These are phyloP conservation scores for Tetragnatha versicolor DNA, from an alignment of 1,140 invertebrate species.

Conservation along the genomic window DNA sequence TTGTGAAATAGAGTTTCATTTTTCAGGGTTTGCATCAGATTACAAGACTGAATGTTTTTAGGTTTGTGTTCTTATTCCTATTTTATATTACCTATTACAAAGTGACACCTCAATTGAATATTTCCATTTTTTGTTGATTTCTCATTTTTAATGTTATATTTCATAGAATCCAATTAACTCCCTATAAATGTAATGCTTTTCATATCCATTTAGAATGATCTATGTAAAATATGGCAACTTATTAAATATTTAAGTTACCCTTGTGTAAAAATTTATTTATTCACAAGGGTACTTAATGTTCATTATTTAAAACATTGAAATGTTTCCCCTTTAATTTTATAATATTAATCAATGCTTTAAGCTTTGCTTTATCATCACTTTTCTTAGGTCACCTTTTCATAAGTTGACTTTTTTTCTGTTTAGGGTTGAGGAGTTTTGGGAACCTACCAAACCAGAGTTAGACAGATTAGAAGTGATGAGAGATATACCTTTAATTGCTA, in stretches of 20 bases:
- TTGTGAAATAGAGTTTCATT: background rate
- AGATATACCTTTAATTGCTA: constrained; percentile 78
- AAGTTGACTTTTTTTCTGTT: constrained; percentile 58
- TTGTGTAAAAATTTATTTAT: background rate
- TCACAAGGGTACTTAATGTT: background rate
- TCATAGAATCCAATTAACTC: background rate
- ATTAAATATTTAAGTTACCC: background rate
- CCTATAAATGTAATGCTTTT: background rate
- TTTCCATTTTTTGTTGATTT: background rate
- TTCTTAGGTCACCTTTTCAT: background rate
- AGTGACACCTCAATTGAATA: background rate
- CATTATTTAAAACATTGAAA: background rate
- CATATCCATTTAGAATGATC: background rate
- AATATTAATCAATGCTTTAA: background rate
- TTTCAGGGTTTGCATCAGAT: constrained; percentile 70
- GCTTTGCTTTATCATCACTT: background rate
- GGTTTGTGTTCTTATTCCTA: constrained; percentile 64
- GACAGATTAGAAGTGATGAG: constrained; percentile 76
- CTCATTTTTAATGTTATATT: background rate
- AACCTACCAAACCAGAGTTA: constrained; percentile 74
- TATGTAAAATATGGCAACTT: background rate
- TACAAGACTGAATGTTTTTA: constrained; percentile 75
- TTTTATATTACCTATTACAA: background rate
- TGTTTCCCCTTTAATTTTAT: background rate
- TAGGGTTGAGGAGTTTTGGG: constrained; percentile 81